Percentiles rank a stretch among this genome's conserved stretches.
phyloP scores from a whole-genome alignment of 2,888 invertebrate species.

The Hedya salicella region DNA sequence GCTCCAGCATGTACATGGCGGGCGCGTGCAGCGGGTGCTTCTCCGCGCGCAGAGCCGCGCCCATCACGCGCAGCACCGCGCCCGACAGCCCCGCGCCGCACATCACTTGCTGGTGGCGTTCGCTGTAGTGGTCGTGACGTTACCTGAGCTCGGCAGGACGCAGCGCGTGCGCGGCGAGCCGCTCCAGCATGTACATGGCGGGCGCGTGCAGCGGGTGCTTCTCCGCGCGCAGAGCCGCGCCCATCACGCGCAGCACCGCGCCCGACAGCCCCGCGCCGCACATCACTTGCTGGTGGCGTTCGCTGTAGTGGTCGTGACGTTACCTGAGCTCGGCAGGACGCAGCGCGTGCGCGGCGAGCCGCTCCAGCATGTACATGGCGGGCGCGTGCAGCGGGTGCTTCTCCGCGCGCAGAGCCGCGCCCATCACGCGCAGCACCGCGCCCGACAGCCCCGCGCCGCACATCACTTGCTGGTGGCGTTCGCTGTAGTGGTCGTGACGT shows the following conservation, averaged over 20 bases:
- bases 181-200: slow-evolving; percentile 97
- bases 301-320: slow-evolving; percentile 50
- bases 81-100: slow-evolving; percentile 88
- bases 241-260: slow-evolving; percentile 91
- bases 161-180: slow-evolving; percentile 97
- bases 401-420: slow-evolving; percentile 93
- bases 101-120: too few relatives aligned
- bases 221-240: slow-evolving; percentile 93
- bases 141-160: slow-evolving; percentile 95
- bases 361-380: slow-evolving; percentile 97
- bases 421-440: slow-evolving; percentile 91
- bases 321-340: slow-evolving; percentile 95
- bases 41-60: slow-evolving; percentile 93
- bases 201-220: slow-evolving; percentile 95
- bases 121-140: slow-evolving; percentile 50
- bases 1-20: slow-evolving; percentile 97
- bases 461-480: slow-evolving; percentile 99
- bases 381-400: slow-evolving; percentile 95
- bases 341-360: slow-evolving; percentile 97
- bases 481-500: slow-evolving; percentile 81
- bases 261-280: slow-evolving; percentile 88
- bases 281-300: too few relatives aligned
- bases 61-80: slow-evolving; percentile 91
- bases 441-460: slow-evolving; percentile 97
- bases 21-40: slow-evolving; percentile 95